A percentile compares a stretch with the other conserved stretches of the same genome.
Evolutionary conservation across 2,113 vertebrate species (phyloP).

Genomic region (Mobula hypostoma): DNA sequence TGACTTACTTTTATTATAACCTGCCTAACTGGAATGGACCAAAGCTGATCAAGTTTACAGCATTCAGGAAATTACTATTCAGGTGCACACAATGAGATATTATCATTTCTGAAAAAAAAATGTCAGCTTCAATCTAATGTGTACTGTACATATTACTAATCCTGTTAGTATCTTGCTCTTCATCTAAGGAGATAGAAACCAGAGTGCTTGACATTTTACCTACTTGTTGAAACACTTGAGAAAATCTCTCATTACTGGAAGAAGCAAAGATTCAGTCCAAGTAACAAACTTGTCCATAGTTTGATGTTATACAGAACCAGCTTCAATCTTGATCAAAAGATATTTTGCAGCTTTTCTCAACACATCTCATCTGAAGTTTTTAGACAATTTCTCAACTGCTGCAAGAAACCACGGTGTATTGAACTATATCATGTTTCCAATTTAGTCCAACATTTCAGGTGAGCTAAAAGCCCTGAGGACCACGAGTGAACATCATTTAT

Average conservation of each 20-base stretch:
- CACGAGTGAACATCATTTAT: neutral
- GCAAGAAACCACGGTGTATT: neutral
- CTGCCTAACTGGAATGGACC: neutral
- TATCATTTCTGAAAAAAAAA: neutral
- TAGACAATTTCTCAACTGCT: neutral
- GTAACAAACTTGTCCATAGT: neutral
- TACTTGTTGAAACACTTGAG: neutral
- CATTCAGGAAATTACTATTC: neutral
- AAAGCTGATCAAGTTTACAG: neutral
- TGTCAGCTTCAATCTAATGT: neutral
- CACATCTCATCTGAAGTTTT: neutral
- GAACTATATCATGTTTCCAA: neutral
- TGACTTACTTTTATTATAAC: neutral
- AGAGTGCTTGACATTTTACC: neutral
- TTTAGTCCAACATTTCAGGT: neutral
- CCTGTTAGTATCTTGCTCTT: neutral
- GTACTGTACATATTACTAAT: neutral
- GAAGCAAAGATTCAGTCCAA: conserved; percentile 8
- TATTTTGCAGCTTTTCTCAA: no score
- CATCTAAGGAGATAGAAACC: neutral
- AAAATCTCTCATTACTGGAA: neutral
- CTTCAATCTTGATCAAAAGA: neutral
- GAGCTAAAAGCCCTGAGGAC: neutral
- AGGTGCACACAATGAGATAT: neutral
- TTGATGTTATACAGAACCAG: neutral